Evolutionary conservation across 2,797 vertebrate genomes (phyloP), one percentile per base, ranked within the genome.

Genomic region (Platalea minor): DNA sequence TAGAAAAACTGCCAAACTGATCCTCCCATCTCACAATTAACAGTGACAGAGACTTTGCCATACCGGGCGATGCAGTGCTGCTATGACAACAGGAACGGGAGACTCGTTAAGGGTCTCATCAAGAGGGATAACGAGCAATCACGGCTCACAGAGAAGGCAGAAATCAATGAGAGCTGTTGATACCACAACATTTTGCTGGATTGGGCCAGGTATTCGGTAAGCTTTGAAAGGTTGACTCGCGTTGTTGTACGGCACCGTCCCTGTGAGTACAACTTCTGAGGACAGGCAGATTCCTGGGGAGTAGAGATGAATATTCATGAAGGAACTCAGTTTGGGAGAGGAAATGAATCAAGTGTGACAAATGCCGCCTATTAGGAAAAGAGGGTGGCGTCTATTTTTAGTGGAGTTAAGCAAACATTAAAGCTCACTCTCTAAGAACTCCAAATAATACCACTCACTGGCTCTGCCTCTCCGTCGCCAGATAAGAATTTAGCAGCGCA

Each of bases 341-440:
- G 96, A 97, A 97, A 97, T 96, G 96, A 97, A 97, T 95, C 97
- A 95, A 97, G 93, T 92, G 95, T 97, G 97, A 98, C 96, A 98
- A 97, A 97, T 96, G 94, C 95, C 63, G 92, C 93, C 96, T 97
- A 97, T 98, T 97, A 97, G 95, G 95, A 97, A 95, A 96, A 97
- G 96, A 97, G 97, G 90, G 95, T 95, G 94, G 91, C 28, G 83
- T 94, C 96, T 98, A 97, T 98, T 98, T 98, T 97, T 97, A 96
- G 94, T 72, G 84, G 86, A 95, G 91, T 95, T 97, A 94, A 97
- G 96, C 94, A 97, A 98, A 97, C 76, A 90, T 92, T 93, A 96
- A 97, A 94, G 77, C 95, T 97, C 95, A 91, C 95, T 97, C 96
- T 96, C 94, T 72, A 96, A 96, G 95, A 97, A 96, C 93, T 91